Evolutionary conservation across 2,797 vertebrate species (phyloP).

Genomic region (Hippopotamyrus pictus): DNA sequence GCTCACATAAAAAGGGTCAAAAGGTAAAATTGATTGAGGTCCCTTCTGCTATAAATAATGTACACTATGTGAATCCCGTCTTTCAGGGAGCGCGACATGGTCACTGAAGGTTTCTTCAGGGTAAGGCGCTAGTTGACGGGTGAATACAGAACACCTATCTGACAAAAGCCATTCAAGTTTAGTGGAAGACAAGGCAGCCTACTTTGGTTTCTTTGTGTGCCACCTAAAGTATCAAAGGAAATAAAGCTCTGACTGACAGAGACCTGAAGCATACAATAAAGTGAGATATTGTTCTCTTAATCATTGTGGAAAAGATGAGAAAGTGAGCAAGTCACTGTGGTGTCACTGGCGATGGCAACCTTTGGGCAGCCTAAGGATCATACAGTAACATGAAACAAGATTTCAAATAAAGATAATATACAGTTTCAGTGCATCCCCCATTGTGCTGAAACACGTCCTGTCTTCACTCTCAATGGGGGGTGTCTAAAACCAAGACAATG

Average conservation of each 20-base stretch:
- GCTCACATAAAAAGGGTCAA: slow-evolving; percentile 67
- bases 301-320: slow-evolving; percentile 72
- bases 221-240: slow-evolving; percentile 79
- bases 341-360: slow-evolving; percentile 63
- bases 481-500: slow-evolving; percentile 88
- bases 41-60: slow-evolving; percentile 84
- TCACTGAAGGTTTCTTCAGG: slow-evolving; percentile 91
- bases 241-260: slow-evolving; percentile 85
- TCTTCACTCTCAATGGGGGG: slow-evolving; percentile 65
- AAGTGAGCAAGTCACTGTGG: slow-evolving; percentile 61
- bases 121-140: slow-evolving; percentile 86
- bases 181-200: slow-evolving; percentile 78
- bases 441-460: slow-evolving; percentile 80
- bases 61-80: slow-evolving; percentile 74
- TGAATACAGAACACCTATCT: slow-evolving; percentile 82
- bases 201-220: slow-evolving; percentile 85
- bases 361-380: slow-evolving; percentile 69
- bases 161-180: slow-evolving; percentile 80
- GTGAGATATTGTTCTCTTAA: slow-evolving; percentile 87
- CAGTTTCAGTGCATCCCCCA: slow-evolving; percentile 84
- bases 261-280: slow-evolving; percentile 79
- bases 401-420: slow-evolving; percentile 92
- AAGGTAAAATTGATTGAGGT: slow-evolving; percentile 79
- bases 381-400: slow-evolving; percentile 93
- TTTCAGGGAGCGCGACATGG: slow-evolving; percentile 70